These are phyloP conservation scores for Balanococcus diminutus DNA, from an alignment of 2,888 invertebrate species.

Conservation along the genomic window DNA sequence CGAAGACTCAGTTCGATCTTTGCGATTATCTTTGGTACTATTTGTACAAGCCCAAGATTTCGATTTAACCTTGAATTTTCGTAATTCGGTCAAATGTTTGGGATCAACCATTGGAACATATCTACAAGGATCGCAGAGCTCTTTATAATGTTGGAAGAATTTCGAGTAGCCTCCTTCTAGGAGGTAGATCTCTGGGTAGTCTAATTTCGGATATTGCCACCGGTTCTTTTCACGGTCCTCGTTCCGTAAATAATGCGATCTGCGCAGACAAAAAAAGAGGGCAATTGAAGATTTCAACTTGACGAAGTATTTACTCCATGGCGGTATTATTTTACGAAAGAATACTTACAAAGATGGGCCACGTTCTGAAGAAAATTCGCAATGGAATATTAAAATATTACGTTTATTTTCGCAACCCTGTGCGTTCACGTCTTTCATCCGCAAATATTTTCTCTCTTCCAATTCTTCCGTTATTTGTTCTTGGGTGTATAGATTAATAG, in stretches of 20 bases:
- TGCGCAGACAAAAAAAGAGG: slow-evolving; percentile 62
- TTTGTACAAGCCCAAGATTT: slow-evolving; percentile 75
- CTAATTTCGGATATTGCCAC: slow-evolving; percentile 80
- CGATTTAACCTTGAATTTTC: slow-evolving; percentile 76
- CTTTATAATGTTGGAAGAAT: slow-evolving; percentile 74
- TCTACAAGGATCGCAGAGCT: slow-evolving; percentile 73
- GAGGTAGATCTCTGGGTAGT: slow-evolving; percentile 92
- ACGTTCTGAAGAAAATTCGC: slow-evolving; percentile 95
- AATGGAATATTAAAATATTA: slow-evolving; percentile 90
- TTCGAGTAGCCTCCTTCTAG: slow-evolving; percentile 88
- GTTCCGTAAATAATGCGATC: slow-evolving; percentile 81
- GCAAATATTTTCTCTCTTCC: slow-evolving; percentile 62
- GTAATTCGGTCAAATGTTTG: slow-evolving; percentile 73
- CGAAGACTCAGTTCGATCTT: slow-evolving; percentile 18
- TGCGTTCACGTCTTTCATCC: slow-evolving; percentile 58
- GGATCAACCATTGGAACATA: slow-evolving; percentile 90
- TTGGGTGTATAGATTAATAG: slow-evolving; percentile 81
- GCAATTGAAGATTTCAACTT: background rate
- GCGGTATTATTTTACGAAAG: too few relatives aligned
- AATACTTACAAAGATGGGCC: slow-evolving; percentile 92
- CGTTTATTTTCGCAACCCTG: slow-evolving; percentile 63
- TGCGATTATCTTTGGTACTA: slow-evolving; percentile 61
- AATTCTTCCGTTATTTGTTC: slow-evolving; percentile 73
- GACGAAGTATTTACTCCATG: background rate
- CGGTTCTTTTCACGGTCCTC: slow-evolving; percentile 81